Evolutionary conservation across 23 tunicate species (phyloP), one percentile per base, ranked within the genome.

Genomic region (Pegea sp.): DNA sequence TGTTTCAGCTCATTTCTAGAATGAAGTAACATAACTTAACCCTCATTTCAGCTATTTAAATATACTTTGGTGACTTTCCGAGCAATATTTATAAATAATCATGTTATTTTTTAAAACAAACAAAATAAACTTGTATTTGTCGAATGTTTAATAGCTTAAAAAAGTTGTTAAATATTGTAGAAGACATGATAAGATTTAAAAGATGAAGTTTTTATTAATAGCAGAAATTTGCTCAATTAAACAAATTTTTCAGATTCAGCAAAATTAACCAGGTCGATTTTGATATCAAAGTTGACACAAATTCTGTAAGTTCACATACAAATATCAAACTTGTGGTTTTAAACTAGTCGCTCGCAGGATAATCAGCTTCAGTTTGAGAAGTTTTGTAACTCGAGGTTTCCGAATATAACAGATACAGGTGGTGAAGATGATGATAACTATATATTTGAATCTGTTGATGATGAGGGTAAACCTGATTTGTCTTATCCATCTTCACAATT

Each of bases 341-440:
- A n/a, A n/a, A n/a, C n/a, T n/a, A n/a, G n/a, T n/a, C n/a, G n/a
- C 3, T 48, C 62, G 53, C 62, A 84, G 95, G 48, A 61, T 5
- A 75, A 52, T 18, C 59, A 57, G 34, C 70, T 69, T 33, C 48
- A 64, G 58, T 68, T 84, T 62, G 75, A 74, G 48, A 69, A 58
- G 2, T 69, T 69, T 23, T 73, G 72, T 58, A 70, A 63, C 42
- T 59, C 84, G 22, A 66, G 76, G 5, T 42, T 84, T 42, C 66
- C 95, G 5, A 66, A 68, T 44, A 30, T 67, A 29, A 75, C 61
- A 29, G 93, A 66, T 20, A 60, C 64, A 50, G 65, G 70, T 65
- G 91, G 70, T 42, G 92, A 78, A 49, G 95, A 84, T 5, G 95
- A 68, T 31, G 71, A 67, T 23, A 71, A 80, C 57, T 65, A 60